Conservation (phyloP, 2,888 invertebrate genomes). For the Cataglyphis cursor region DNA sequence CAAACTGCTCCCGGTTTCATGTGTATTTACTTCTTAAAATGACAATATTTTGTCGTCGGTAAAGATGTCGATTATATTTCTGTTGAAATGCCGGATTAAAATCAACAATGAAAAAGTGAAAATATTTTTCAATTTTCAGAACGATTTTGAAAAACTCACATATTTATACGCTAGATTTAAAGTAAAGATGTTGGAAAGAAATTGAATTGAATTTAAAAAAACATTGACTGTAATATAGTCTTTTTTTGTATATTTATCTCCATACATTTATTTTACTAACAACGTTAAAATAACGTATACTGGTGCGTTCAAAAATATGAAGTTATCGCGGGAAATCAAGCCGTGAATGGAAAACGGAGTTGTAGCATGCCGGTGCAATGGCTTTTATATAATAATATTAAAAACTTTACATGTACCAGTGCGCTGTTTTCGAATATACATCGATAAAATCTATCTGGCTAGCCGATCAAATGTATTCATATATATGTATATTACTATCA, state of each 20-base stretch:
- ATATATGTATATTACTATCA: background rate
- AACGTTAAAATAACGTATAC: background rate
- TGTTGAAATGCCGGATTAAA: slow-evolving; percentile 23
- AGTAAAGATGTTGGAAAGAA: background rate
- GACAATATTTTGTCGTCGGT: background rate
- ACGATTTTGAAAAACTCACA: slow-evolving; percentile 3
- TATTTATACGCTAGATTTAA: slow-evolving; percentile 23
- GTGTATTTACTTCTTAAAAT: slow-evolving; percentile 30
- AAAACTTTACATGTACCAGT: background rate
- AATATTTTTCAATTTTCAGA: background rate
- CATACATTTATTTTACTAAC: slow-evolving; percentile 36
- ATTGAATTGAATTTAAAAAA: background rate
- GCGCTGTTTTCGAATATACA: slow-evolving; percentile 13
- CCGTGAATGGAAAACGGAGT: background rate
- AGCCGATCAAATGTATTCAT: slow-evolving; percentile 9
- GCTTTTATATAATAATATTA: slow-evolving; percentile 42
- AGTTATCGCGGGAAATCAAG: slow-evolving; percentile 29
- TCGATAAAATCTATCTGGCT: slow-evolving; percentile 18
- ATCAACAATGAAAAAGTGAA: slow-evolving; percentile 16
- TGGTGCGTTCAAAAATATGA: background rate
- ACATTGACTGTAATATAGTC: background rate
- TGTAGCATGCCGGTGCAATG: background rate
- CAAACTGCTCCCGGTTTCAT: background rate
- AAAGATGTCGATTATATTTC: background rate
- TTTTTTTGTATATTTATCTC: background rate